These are phyloP conservation scores for Chamaetylas fuelleborni DNA, from an alignment of 2,113 vertebrate genomes.

Conservation along the genomic window DNA sequence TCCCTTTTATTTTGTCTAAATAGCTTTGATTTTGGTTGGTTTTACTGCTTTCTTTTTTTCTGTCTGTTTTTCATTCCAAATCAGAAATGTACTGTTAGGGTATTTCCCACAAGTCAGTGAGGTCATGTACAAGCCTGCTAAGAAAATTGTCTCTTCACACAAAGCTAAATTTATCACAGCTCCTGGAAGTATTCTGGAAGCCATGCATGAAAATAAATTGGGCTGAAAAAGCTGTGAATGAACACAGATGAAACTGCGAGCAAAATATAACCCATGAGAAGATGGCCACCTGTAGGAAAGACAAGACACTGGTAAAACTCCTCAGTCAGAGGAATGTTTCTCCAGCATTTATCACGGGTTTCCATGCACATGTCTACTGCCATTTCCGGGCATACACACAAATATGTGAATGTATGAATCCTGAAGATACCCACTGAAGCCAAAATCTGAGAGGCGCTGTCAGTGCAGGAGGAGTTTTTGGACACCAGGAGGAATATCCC, in stretches of 20 bases:
- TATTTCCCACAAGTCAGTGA: neutral
- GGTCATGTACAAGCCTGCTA: accelerated
- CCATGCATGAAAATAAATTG: neutral
- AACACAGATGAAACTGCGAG: neutral
- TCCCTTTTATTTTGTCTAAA: neutral
- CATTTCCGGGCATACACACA: neutral
- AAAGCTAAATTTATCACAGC: neutral
- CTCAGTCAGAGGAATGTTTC: neutral
- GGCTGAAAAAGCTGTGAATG: neutral
- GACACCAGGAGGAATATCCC: neutral
- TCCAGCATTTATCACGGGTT: accelerated
- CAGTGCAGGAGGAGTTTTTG: neutral
- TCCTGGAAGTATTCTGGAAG: neutral
- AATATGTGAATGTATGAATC: accelerated
- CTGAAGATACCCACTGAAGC: neutral
- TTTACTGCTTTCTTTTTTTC: neutral
- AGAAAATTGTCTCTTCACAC: neutral
- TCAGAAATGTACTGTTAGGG: neutral
- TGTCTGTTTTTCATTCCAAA: neutral
- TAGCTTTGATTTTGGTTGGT: neutral
- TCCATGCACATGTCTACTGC: accelerated
- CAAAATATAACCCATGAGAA: neutral
- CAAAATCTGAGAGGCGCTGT: neutral
- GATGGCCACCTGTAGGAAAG: accelerated
- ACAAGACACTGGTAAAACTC: no score